Percentiles rank a stretch among this genome's conserved stretches.
phyloP scores from a whole-genome alignment of 2,888 invertebrate species.

The Cremastinae sp. region DNA sequence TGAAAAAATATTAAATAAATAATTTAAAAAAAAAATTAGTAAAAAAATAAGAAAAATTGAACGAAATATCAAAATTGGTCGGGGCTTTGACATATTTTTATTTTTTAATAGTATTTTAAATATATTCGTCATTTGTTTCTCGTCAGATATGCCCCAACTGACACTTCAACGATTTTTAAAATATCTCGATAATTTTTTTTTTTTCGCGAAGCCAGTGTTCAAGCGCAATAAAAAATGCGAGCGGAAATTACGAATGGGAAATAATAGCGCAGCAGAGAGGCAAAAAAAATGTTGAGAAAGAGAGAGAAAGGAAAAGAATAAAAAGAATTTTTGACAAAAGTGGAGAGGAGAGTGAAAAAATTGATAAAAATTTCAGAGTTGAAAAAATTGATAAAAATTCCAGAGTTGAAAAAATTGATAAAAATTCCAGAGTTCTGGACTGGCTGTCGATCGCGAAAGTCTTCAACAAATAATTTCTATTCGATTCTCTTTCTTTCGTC shows the following conservation, averaged over 20 bases:
- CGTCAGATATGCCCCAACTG: slow-evolving; percentile 64
- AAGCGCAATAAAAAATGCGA: slow-evolving; percentile 42
- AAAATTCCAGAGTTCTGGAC: no score
- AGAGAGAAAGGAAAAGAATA: slow-evolving; percentile 38
- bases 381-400: slow-evolving; percentile 7
- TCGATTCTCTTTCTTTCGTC: slow-evolving; percentile 18
- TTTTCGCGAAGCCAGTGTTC: slow-evolving; percentile 29
- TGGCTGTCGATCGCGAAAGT: not conserved
- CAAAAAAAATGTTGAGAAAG: slow-evolving; percentile 28
- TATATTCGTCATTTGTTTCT: slow-evolving; percentile 22
- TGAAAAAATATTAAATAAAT: slow-evolving; percentile 5
- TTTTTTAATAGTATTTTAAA: slow-evolving; percentile 23
- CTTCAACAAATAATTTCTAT: slow-evolving; percentile 7
- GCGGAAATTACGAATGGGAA: slow-evolving; percentile 34
- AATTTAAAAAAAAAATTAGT: slow-evolving; percentile 1
- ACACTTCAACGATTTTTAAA: slow-evolving; percentile 58
- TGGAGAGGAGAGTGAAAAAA: no score
- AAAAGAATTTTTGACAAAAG: no score
- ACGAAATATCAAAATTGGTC: slow-evolving; percentile 34
- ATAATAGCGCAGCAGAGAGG: slow-evolving; percentile 20
- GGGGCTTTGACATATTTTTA: slow-evolving; percentile 22
- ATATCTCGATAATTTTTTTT: slow-evolving; percentile 23
- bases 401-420: not conserved
- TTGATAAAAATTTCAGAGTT: not conserved
- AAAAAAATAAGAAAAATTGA: slow-evolving; percentile 3